Conservation (phyloP, 2,797 vertebrate genomes). For the Atherinosoma microstoma region DNA sequence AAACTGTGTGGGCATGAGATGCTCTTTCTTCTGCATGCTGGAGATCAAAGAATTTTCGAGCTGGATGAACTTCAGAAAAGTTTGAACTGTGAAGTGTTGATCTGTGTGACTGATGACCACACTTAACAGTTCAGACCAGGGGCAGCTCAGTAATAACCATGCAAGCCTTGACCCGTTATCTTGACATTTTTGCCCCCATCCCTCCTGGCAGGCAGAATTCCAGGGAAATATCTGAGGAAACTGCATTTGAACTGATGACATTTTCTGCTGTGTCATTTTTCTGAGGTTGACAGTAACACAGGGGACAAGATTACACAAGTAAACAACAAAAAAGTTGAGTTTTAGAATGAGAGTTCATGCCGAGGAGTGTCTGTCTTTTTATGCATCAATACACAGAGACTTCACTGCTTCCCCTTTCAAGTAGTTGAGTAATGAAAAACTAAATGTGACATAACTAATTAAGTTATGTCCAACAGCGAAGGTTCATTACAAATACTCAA, state of each 20-base stretch:
- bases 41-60: slow-evolving; percentile 17
- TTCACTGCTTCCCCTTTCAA: slow-evolving; percentile 4
- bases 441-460: slow-evolving; percentile 40
- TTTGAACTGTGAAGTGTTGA: neutral
- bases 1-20: slow-evolving; percentile 22
- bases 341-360: neutral
- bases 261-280: slow-evolving; percentile 45
- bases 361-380: slow-evolving; percentile 1
- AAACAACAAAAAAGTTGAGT: slow-evolving; percentile 12
- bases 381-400: neutral
- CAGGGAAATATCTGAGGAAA: slow-evolving; percentile 13
- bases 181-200: slow-evolving; percentile 18
- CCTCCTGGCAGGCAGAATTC: slow-evolving; percentile 28
- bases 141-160: slow-evolving; percentile 43
- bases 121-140: slow-evolving; percentile 25
- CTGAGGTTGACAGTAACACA: slow-evolving; percentile 30
- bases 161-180: slow-evolving; percentile 51
- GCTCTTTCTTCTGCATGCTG: slow-evolving; percentile 2
- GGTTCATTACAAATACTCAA: slow-evolving; percentile 41
- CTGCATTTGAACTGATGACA: slow-evolving; percentile 11
- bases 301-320: slow-evolving; percentile 24
- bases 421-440: slow-evolving; percentile 11
- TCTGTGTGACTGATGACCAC: slow-evolving; percentile 34
- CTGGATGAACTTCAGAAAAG: slow-evolving; percentile 6
- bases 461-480: slow-evolving; percentile 30